Evolutionary conservation across 1,140 invertebrate genomes (phyloP).

Genomic region (Pteromalus puparum): DNA sequence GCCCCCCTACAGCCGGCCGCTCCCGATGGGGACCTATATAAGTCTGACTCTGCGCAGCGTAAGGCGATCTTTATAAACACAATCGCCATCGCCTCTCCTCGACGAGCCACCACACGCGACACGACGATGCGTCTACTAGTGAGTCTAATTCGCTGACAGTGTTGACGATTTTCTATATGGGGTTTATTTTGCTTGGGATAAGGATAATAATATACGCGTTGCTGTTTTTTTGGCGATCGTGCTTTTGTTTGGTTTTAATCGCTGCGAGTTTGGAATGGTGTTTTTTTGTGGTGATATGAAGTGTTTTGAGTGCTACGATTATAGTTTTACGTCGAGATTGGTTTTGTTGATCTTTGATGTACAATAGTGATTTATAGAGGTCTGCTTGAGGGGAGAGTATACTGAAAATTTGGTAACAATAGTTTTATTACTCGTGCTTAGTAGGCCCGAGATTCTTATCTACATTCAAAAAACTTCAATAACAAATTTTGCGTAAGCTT

Average conservation of each 20-base stretch:
- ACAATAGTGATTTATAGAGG: too few species aligned
- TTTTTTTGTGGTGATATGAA: slow-evolving; percentile 14
- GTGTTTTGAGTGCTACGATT: background rate
- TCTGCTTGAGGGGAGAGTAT: too few species aligned
- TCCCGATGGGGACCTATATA: slow-evolving; percentile 73
- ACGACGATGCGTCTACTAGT: slow-evolving; percentile 69
- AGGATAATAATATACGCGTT: background rate
- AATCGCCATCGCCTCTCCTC: slow-evolving; percentile 65
- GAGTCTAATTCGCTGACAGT: slow-evolving; percentile 57
- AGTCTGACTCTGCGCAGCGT: slow-evolving; percentile 66
- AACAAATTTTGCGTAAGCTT: too few species aligned
- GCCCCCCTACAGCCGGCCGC: slow-evolving; percentile 63
- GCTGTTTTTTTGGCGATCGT: background rate
- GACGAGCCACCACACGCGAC: slow-evolving; percentile 39
- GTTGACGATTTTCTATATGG: background rate
- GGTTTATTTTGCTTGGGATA: background rate
- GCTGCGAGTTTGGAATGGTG: too few species aligned
- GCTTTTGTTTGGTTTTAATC: background rate
- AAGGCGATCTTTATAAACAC: slow-evolving; percentile 69
- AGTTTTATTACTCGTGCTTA: too few species aligned
- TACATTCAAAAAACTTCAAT: too few species aligned
- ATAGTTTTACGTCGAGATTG: too few species aligned
- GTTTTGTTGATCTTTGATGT: too few species aligned
- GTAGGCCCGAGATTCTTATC: too few species aligned
- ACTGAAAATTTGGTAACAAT: too few species aligned